Evolutionary conservation across 1,140 invertebrate species (phyloP), one percentile per base, ranked within the genome.

Genomic region (Ceratoteleas bidentatus): DNA sequence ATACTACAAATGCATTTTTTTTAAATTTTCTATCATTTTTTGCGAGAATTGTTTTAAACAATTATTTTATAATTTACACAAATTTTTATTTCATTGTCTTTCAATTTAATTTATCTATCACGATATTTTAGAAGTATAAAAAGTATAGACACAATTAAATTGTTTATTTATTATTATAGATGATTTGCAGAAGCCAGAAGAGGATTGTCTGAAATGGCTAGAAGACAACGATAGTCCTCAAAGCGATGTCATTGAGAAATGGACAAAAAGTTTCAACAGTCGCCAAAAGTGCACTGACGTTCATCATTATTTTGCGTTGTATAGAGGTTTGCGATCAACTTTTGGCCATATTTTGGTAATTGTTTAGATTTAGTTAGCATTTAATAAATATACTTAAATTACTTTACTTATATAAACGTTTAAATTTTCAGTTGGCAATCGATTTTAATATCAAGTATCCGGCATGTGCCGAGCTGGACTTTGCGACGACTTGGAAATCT

Each of bases 401-500:
- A n/a, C n/a, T n/a, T n/a, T n/a, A n/a, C n/a, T 58, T 15, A 43
- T 11, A 43, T 43, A 43, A 43, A 43, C n/a, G 11, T 43, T 11
- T 58, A 16, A 9, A 16, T 45, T 24, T 64, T 4, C 38, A 52
- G 60, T 36, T 52, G 47, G 0, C 45, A 11, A 50, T 64, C 13
- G 47, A 64, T 50, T 64, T 64, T 52, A 45, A 64, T 34, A 3
- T 64, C n/a, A 15, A 9, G 34, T 50, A 64, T 64, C 32, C 47
- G 6, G 34, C 50, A n/a, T 45, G 6, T n/a, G 13, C 43, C 8
- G 6, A 2, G 2, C 2, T 24, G 10, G 36, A 40, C 6, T 40
- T 8, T 40, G 36, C 2, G 7, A 6, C 36, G 2, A 40, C 0
- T 3, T 40, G 36, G 36, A 40, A 9, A 40, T 40, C 36, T 40